phyloP scores from a whole-genome alignment of 2,797 vertebrate species.

The Ceyx erithaca region DNA sequence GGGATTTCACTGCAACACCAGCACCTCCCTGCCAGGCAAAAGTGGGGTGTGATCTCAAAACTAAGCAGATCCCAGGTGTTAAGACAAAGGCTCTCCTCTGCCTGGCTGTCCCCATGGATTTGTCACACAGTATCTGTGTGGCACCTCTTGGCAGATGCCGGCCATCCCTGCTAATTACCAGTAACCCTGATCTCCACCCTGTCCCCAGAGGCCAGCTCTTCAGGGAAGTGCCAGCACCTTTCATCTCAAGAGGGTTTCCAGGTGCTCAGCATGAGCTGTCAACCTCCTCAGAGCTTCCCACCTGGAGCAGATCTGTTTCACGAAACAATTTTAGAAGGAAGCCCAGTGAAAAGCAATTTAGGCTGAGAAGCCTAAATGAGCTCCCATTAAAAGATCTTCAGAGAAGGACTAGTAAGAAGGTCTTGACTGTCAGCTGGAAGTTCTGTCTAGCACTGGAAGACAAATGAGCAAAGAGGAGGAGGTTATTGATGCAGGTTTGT shows the following conservation, averaged over 20 bases:
- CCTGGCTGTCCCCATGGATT: not conserved
- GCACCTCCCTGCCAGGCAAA: not conserved
- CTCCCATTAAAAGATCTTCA: not conserved
- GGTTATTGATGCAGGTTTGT: not conserved
- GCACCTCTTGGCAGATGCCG: not conserved
- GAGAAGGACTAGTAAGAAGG: not conserved
- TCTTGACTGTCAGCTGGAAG: not conserved
- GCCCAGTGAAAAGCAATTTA: not conserved
- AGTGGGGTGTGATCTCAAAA: not conserved
- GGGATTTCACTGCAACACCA: not conserved
- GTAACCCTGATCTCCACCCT: rapidly evolving
- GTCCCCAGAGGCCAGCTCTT: rapidly evolving
- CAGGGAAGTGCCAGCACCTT: rapidly evolving
- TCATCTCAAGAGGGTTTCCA: rapidly evolving
- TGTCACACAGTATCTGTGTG: not conserved
- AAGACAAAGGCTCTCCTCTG: not conserved
- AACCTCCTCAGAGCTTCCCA: not conserved
- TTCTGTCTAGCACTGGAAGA: not conserved
- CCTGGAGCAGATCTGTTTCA: rapidly evolving
- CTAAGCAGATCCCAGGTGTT: not conserved
- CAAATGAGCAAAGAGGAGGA: not conserved
- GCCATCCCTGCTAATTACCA: rapidly evolving
- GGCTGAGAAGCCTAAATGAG: not conserved
- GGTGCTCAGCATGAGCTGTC: not conserved
- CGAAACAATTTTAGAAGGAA: not conserved